Conservation (phyloP, 2,113 vertebrate species). For the Equus przewalskii region DNA sequence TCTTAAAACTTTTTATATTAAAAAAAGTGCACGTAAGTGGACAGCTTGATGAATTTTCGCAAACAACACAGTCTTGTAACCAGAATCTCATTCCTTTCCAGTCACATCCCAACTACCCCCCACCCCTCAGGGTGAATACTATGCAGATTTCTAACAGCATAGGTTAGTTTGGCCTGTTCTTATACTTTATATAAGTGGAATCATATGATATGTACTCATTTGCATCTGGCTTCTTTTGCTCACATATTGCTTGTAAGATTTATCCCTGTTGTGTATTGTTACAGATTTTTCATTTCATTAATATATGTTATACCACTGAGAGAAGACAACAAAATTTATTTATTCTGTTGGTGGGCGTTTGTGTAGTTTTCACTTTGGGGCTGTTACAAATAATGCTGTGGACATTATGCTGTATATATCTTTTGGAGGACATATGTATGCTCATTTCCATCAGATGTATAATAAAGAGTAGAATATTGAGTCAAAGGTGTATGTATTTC, state of each 20-base stretch:
- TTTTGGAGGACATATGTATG: not conserved
- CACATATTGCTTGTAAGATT: not conserved
- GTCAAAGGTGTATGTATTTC: not conserved
- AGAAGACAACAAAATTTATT: not conserved
- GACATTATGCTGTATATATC: not conserved
- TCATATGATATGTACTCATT: not conserved
- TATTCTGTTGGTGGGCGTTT: not conserved
- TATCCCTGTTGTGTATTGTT: not conserved
- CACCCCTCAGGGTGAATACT: not conserved
- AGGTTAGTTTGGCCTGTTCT: not conserved
- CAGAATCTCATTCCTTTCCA: not conserved
- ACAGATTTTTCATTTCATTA: not conserved
- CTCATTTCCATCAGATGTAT: not conserved
- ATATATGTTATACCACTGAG: not conserved
- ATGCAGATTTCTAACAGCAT: not conserved
- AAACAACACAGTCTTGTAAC: not conserved
- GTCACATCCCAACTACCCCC: not conserved
- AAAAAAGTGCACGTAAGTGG: not conserved
- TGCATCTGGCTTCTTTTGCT: slow-evolving; percentile 50
- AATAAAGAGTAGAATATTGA: not conserved
- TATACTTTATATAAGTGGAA: slow-evolving; percentile 24
- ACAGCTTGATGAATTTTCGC: not conserved
- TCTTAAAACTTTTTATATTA: not conserved
- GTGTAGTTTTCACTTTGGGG: not conserved
- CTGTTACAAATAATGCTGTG: not conserved